A percentile compares a stretch with the other conserved stretches of the same genome.
Evolutionary conservation across 1,140 invertebrate genomes (phyloP).

Genomic region (Tetramorium parvispinum): DNA sequence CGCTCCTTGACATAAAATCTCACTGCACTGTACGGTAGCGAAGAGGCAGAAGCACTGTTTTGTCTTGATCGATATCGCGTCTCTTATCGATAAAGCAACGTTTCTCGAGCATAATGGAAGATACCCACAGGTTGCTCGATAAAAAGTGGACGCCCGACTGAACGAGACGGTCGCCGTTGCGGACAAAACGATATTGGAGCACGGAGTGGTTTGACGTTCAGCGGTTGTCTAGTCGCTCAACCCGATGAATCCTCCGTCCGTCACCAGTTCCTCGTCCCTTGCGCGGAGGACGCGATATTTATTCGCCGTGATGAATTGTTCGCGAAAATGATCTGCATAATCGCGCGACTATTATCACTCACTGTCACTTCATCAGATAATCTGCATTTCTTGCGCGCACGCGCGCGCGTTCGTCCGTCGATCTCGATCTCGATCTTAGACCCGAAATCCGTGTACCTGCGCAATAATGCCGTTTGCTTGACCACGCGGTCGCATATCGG

Average conservation of each 20-base stretch:
- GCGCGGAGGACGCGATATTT: neutral
- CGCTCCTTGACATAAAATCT: neutral
- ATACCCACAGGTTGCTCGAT: neutral
- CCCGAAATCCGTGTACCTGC: neutral
- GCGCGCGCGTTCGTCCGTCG: neutral
- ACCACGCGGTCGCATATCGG: neutral
- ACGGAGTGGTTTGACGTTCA: neutral
- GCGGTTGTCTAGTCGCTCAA: constrained; percentile 32
- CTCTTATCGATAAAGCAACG: neutral
- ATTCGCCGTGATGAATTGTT: neutral
- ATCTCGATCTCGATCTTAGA: neutral
- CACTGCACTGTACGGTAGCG: neutral
- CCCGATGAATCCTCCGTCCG: neutral
- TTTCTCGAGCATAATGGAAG: constrained; percentile 14
- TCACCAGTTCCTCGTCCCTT: neutral
- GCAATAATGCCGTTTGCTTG: neutral
- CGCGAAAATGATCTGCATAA: neutral
- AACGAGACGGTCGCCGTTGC: constrained; percentile 22
- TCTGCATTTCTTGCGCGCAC: neutral
- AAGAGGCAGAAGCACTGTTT: neutral
- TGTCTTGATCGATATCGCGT: neutral
- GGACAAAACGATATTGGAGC: constrained; percentile 36
- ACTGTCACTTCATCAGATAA: constrained; percentile 26
- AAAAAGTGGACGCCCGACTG: constrained; percentile 13
- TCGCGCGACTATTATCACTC: neutral